Base-by-base conservation (phyloP, 2,113 vertebrate species). In the Oncorhynchus keta region DNA sequence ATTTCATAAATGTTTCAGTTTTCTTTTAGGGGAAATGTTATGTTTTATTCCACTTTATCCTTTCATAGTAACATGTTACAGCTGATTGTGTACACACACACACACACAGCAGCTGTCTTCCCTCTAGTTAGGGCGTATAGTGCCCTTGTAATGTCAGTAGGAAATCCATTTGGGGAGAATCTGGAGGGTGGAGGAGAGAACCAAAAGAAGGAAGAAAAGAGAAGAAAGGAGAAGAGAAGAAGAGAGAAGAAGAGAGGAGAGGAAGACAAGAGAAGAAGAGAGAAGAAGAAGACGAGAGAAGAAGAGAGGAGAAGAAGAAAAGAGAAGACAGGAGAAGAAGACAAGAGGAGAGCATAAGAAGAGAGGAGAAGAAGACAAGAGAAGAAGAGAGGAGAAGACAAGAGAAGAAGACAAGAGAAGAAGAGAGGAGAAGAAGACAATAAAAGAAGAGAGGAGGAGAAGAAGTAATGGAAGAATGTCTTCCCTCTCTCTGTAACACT, bases 401-500 rank as follows among this genome's bases (percentile, higher is more conserved):
- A 32, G 30, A 32, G 30, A 30, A 30, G 70, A 48, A 39, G 75
- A 76, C 3, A 30, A 4, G 30, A 30, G 30, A 4, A 30, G 30
- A 32, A 16, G 71, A 32, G 4, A 32, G 4, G 30, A 32, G 30
- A 32, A 32, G 30, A 32, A 32, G 30, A 30, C 30, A 30, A 30
- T 4, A 30, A 4, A 30, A 30, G 30, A 30, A 30, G 30, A 30
- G 76, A 79, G 86, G 12, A 26, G 71, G 79, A 81, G 83, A 75
- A 73, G 13, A 26, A 82, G 87, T 89, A 86, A 86, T 74, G 85
- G 84, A 82, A 16, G 16, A 55, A 55, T 39, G 76, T 80, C 85
- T 88, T 90, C 81, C 84, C 67, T 75, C 67, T 81, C 85, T 87
- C 69, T 85, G 86, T 86, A 11, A 73, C 89, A 89, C 89, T 87